Evolutionary conservation across 2,888 invertebrate genomes (phyloP), one percentile per base, ranked within the genome.

Genomic region (Volucella inflata): DNA sequence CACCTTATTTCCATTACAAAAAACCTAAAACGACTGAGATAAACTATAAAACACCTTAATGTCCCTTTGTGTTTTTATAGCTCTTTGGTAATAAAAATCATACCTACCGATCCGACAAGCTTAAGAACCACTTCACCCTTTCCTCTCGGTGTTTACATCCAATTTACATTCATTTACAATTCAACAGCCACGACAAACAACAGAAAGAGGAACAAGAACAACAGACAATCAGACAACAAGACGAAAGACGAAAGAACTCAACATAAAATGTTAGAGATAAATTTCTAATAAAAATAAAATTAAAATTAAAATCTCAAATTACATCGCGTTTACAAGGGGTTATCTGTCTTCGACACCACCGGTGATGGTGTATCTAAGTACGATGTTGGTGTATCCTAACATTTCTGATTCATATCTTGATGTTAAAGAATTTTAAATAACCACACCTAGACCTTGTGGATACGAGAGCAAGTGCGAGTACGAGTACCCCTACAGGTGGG

Each of bases 221-320:
- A 2, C 21, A 21, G 21, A 30, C 30, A 1, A 30, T n/a, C 4
- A 6, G 6, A 30, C 6, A 30, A 30, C 4, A 30, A 2, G 21
- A 30, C 30, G 30, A 30, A 3, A 3, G 6, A 30, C 16, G 21
- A 51, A 30, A 44, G 36, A 40, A 17, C 10, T 30, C 14, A 59
- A 6, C 8, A 2, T 40, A 42, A 57, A 59, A 59, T 59, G 42
- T 8, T 14, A 9, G 36, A 40, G 48, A 59, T 50, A 14, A 48
- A 21, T 42, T 21, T 60, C 50, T 51, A 62, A 62, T 51, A 50
- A 36, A 30, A 62, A 62, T 60, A 50, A 36, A 30, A 50, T 50
- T 40, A 65, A 42, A 77, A 77, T 62, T 77, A 70, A 60, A 68
- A 40, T 55, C 68, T 62, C 40, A 53, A 70, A 60, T 76, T 76